Evolutionary conservation across 2,888 invertebrate species (phyloP).

Genomic region (Ephialtes manifestator): DNA sequence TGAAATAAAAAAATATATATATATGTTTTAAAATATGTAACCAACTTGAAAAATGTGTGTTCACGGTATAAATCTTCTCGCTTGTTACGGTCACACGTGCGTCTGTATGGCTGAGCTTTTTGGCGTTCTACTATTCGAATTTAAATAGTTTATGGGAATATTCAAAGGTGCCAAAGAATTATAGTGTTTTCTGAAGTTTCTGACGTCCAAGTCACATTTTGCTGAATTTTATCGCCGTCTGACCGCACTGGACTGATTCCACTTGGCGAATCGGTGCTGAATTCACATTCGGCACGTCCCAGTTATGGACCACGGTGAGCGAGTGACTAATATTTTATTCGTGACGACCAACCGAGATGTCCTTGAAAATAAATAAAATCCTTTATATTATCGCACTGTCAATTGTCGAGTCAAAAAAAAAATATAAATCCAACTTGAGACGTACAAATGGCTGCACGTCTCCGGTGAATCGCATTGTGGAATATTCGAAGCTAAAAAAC

Average conservation of each 20-base stretch:
- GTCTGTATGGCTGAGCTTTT: slow-evolving; percentile 24
- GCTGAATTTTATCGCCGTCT: neutral
- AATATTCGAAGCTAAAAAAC: neutral
- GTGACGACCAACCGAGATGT: neutral
- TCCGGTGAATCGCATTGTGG: neutral
- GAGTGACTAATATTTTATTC: slow-evolving; percentile 1
- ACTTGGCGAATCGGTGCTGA: neutral
- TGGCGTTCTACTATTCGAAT: neutral
- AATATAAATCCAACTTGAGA: neutral
- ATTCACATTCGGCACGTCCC: neutral
- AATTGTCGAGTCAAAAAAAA: neutral
- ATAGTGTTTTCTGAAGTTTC: neutral
- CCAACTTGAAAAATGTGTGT: slow-evolving; percentile 35
- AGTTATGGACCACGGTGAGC: neutral
- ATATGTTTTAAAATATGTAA: neutral
- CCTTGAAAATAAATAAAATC: neutral
- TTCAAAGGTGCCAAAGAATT: neutral
- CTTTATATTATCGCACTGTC: neutral
- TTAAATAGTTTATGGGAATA: neutral
- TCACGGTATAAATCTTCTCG: slow-evolving; percentile 22
- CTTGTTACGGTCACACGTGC: slow-evolving; percentile 44
- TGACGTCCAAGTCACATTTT: neutral
- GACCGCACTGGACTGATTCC: slow-evolving; percentile 33
- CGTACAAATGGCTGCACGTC: neutral
- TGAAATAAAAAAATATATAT: neutral